phyloP scores from a whole-genome alignment of 2,113 vertebrate genomes.

The Cygnus buccinator region DNA sequence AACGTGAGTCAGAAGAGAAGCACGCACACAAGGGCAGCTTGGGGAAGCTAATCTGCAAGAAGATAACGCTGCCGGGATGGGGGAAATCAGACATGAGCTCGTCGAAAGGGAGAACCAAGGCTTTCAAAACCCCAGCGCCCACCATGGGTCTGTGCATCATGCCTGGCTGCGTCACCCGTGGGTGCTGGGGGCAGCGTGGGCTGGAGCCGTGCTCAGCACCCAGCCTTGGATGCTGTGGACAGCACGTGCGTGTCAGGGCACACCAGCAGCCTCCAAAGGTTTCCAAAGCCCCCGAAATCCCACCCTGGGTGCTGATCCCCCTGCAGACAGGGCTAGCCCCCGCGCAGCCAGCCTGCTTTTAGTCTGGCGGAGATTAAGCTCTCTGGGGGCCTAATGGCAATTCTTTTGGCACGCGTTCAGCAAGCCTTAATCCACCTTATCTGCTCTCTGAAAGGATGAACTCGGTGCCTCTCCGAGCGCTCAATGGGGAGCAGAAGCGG shows the following conservation, averaged over 20 bases:
- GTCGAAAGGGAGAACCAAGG: neutral
- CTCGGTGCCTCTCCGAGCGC: neutral
- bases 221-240: neutral
- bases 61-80: neutral
- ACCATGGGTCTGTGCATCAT: rapidly evolving
- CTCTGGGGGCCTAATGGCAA: slow-evolving; percentile 32
- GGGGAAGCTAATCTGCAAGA: neutral
- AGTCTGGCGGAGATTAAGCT: slow-evolving; percentile 56
- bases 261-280: neutral
- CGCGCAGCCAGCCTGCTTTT: slow-evolving; percentile 33
- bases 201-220: neutral
- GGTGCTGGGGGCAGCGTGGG: too few relatives aligned
- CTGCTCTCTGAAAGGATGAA: slow-evolving; percentile 40
- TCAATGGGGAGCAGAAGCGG: neutral
- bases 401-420: slow-evolving; percentile 44
- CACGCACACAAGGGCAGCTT: neutral
- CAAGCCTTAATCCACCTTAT: slow-evolving; percentile 53
- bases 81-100: neutral
- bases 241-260: neutral
- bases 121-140: neutral
- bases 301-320: slow-evolving; percentile 18
- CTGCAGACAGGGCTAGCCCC: slow-evolving; percentile 7
- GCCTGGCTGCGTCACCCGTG: neutral
- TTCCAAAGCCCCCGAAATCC: neutral
- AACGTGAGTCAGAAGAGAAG: slow-evolving; percentile 24